phyloP scores from a whole-genome alignment of 1,140 invertebrate genomes.

The Drosophila jambulina region DNA sequence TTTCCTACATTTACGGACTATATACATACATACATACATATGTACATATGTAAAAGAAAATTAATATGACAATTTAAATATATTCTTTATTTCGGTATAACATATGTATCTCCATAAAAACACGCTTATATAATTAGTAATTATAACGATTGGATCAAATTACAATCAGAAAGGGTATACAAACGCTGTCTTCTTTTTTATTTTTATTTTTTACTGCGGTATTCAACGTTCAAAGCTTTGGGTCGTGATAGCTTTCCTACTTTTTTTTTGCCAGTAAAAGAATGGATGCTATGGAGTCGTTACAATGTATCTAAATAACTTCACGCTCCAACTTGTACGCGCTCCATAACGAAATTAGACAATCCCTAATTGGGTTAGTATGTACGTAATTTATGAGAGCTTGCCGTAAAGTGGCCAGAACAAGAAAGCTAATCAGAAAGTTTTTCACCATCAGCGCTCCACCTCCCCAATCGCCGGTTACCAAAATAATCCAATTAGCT shows the following conservation, averaged over 20 bases:
- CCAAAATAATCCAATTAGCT: constrained; percentile 50
- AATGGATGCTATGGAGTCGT: not conserved
- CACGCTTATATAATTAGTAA: too few relatives aligned
- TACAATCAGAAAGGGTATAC: not conserved
- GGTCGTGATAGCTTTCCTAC: not conserved
- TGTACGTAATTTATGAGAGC: constrained; percentile 43
- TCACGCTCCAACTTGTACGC: constrained; percentile 32
- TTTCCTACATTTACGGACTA: too few relatives aligned
- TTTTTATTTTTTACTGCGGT: not conserved
- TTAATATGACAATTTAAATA: too few relatives aligned
- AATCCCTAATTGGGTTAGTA: constrained; percentile 67
- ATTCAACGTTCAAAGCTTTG: not conserved
- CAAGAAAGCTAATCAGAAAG: constrained; percentile 61
- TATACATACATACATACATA: too few relatives aligned
- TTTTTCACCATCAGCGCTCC: constrained; percentile 36
- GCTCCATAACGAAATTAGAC: constrained; percentile 47
- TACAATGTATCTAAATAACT: constrained; percentile 31
- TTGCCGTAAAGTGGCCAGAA: constrained; percentile 24
- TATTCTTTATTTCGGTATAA: too few relatives aligned
- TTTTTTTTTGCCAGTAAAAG: not conserved
- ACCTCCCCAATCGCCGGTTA: constrained; percentile 6
- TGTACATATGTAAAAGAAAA: too few relatives aligned
- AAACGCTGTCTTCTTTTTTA: not conserved
- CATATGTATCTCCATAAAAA: too few relatives aligned
- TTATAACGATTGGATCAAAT: not conserved